Percentiles rank a stretch among this genome's conserved stretches.
phyloP scores from a whole-genome alignment of 2,113 vertebrate genomes.

The Podocnemis expansa region DNA sequence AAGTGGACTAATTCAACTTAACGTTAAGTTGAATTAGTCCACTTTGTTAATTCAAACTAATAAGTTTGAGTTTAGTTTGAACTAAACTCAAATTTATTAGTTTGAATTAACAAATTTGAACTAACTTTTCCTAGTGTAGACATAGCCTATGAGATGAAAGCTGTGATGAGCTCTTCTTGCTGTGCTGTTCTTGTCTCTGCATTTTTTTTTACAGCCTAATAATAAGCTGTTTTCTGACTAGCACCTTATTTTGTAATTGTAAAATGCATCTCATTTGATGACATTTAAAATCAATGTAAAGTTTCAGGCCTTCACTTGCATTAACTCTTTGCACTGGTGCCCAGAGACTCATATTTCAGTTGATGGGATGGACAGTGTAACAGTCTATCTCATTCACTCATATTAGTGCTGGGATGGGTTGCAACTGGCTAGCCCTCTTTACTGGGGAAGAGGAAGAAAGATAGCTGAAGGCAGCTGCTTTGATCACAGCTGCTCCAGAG shows the following conservation, averaged over 20 bases:
- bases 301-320: background rate
- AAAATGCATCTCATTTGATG: background rate
- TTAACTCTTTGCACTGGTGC: background rate
- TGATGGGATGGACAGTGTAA: background rate
- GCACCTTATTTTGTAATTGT: background rate
- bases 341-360: background rate
- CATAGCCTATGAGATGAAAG: slow-evolving; percentile 21
- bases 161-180: slow-evolving; percentile 35
- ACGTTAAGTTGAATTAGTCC: no score
- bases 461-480: accelerated
- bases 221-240: background rate
- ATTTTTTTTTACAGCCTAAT: slow-evolving; percentile 28
- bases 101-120: no score
- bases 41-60: no score
- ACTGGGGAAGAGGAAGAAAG: background rate
- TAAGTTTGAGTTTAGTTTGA: no score
- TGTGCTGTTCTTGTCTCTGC: background rate
- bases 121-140: no score
- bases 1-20: no score
- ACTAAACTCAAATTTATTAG: no score
- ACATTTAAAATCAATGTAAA: background rate
- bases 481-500: background rate
- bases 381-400: background rate
- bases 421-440: background rate
- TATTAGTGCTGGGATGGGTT: background rate